Base-by-base conservation (phyloP, 2,113 vertebrate species). In the Pseudonaja textilis region DNA sequence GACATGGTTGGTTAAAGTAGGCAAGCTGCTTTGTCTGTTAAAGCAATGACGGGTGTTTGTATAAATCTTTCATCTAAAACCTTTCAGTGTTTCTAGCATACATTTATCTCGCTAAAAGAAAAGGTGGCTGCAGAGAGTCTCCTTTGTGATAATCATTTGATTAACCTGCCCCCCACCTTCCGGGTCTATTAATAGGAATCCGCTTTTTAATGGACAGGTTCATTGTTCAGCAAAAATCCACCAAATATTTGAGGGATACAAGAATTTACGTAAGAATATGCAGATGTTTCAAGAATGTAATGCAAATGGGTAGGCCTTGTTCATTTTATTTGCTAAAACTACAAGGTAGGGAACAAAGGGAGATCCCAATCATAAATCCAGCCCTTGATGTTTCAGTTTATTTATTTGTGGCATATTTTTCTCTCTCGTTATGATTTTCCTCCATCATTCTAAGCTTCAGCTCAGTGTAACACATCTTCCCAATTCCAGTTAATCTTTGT, bases 21-120 rank as follows among this genome's bases (percentile, higher is more conserved):
- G 89, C 23, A 89, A 85, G 47, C 57, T 89, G 89, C 23, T 45
- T 85, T 91, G 89, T 69, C 89, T 61, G 23, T 69, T 6, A 87
- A 57, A 59, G 29, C 16, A 39, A 10, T 95, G 95, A 91, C 87
- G 91, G 91, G 52, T 55, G 1, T 86, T 90, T 92, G 85, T 25
- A 54, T 89, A n/a, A 50, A 10, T 89, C 55, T 22, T 89, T 94
- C 56, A 61, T 92, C 85, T 87, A 81, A 91, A 20, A 34, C 91
- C 91, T 92, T 95, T 74, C 29, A 34, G 23, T 11, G 39, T 85
- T 91, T 26, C 56, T 18, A 18, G 69, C 34, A 29, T 88, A 42
- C 29, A 87, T 87, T 52, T 88, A 69, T 74, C 59, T 55, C 12
- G n/a, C 50, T 89, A 59, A 50, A 91, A 93, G 39, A 91, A 56